Conservation (phyloP, 2,797 vertebrate genomes). For the Siniperca scherzeri region DNA sequence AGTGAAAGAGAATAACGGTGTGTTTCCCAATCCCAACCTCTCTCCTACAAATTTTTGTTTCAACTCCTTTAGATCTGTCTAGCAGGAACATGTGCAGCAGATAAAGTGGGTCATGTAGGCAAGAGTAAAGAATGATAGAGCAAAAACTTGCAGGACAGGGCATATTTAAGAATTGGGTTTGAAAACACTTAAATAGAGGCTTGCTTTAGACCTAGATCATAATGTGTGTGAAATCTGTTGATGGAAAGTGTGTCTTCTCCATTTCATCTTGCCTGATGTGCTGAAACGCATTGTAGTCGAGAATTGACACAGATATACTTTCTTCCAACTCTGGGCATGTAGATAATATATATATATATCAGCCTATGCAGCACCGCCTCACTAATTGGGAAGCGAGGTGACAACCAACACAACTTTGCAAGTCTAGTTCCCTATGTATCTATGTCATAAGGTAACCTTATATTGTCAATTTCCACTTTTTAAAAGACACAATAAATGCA, state of each 20-base stretch:
- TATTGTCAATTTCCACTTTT: conserved; percentile 40
- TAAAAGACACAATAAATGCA: conserved; percentile 37
- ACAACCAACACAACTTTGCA: conserved; percentile 35
- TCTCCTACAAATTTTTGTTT: conserved; percentile 3
- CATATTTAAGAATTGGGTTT: conserved; percentile 33
- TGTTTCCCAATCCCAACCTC: conserved; percentile 10
- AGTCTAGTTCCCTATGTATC: conserved; percentile 16
- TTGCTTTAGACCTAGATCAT: conserved; percentile 34
- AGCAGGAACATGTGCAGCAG: not conserved
- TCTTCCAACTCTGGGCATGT: conserved; percentile 14
- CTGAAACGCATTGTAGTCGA: conserved; percentile 26
- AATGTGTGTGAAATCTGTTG: conserved; percentile 31
- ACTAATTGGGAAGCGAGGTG: conserved; percentile 51
- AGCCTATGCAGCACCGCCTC: conserved; percentile 32
- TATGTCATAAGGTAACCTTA: conserved; percentile 25
- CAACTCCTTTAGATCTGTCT: not conserved
- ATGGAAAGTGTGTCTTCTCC: conserved; percentile 39
- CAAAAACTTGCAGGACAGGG: not conserved
- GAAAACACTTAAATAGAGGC: conserved; percentile 39
- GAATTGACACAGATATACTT: conserved; percentile 32
- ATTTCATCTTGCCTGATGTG: conserved; percentile 45
- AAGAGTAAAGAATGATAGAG: not conserved
- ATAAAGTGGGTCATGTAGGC: conserved; percentile 26
- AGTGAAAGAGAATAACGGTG: not conserved
- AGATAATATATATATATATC: conserved; percentile 17